Conservation (phyloP, 2,113 vertebrate species). For the Hipposideros armiger region DNA sequence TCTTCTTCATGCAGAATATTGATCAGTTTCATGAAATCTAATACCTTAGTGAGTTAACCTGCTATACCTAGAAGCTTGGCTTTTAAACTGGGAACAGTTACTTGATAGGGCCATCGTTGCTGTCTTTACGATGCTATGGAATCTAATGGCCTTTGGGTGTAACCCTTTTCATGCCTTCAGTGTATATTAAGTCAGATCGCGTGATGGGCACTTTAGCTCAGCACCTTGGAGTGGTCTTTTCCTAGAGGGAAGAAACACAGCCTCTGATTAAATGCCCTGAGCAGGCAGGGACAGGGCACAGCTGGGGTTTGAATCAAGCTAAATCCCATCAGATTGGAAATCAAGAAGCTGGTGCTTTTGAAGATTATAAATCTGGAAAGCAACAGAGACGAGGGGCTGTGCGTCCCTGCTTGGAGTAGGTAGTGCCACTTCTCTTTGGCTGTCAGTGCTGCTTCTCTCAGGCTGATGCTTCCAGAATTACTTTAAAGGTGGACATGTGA, state of each 20-base stretch:
- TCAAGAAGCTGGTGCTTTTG: conserved; percentile 77
- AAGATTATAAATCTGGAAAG: conserved; percentile 80
- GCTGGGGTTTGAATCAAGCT: conserved; percentile 77
- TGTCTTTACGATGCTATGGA: conserved; percentile 19
- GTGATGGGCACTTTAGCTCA: conserved; percentile 57
- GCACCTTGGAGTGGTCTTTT: conserved; percentile 52
- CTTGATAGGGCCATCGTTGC: neutral
- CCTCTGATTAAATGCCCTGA: conserved; percentile 76
- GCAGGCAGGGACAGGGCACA: conserved; percentile 74
- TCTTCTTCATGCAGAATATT: conserved; percentile 31
- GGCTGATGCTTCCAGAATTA: conserved; percentile 22
- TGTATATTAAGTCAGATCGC: conserved; percentile 15
- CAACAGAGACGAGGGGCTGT: neutral
- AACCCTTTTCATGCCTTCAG: conserved; percentile 1
- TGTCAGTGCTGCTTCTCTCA: neutral
- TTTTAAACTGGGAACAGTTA: conserved; percentile 36
- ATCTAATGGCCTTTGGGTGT: conserved; percentile 19
- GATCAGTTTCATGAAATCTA: conserved; percentile 21
- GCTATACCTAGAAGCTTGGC: neutral
- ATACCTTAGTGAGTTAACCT: neutral
- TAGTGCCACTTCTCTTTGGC: conserved; percentile 61
- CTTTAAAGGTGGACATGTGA: neutral
- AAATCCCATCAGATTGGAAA: conserved; percentile 79
- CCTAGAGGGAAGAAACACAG: conserved; percentile 60
- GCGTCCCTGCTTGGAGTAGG: conserved; percentile 58